Evolutionary conservation across 2,113 vertebrate species (phyloP).

Genomic region (Morone saxatilis): DNA sequence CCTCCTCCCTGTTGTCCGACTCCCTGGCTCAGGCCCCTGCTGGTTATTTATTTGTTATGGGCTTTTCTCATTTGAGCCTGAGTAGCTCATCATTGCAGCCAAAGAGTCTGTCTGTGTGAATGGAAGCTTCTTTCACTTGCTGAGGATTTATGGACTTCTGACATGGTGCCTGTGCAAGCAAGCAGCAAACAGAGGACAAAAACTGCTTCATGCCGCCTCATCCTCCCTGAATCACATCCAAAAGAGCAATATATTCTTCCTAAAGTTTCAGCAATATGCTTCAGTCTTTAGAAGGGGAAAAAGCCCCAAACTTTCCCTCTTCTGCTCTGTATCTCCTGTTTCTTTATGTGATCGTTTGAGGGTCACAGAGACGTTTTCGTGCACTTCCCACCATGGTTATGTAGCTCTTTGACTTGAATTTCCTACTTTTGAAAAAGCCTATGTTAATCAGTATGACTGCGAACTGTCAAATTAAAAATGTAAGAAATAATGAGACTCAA

Average conservation of each 20-base stretch:
- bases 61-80: constrained; percentile 74
- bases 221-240: constrained; percentile 12
- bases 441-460: constrained; percentile 34
- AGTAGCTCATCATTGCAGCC: constrained; percentile 72
- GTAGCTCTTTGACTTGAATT: not conserved
- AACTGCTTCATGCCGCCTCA: constrained; percentile 7
- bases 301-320: not conserved
- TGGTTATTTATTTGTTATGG: constrained; percentile 78
- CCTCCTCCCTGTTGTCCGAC: constrained; percentile 36
- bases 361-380: not conserved
- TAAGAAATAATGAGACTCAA: constrained; percentile 30
- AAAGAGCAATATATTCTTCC: not conserved
- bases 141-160: constrained; percentile 76
- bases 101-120: constrained; percentile 48
- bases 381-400: not conserved
- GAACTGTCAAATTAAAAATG: constrained; percentile 55
- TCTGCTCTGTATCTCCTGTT: not conserved
- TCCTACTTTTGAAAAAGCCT: not conserved
- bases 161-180: constrained; percentile 35
- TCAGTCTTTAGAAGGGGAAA: not conserved
- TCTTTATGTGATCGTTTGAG: not conserved
- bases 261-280: constrained; percentile 5
- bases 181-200: constrained; percentile 29
- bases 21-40: constrained; percentile 45
- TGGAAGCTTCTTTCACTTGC: constrained; percentile 43